phyloP scores from a whole-genome alignment of 1,140 invertebrate species.

The Palaemon carinicauda region DNA sequence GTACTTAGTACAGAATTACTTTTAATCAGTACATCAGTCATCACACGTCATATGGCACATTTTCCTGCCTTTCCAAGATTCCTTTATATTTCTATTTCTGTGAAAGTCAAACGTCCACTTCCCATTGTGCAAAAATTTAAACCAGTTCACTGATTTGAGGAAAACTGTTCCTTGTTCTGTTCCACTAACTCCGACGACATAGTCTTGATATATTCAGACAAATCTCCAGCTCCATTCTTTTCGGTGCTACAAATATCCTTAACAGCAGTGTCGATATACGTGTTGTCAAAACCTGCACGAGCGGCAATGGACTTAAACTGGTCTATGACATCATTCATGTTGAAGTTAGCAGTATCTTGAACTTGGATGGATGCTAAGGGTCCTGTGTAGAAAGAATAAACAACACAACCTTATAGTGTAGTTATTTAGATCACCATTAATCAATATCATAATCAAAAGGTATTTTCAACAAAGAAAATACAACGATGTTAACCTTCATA shows the following conservation, averaged over 20 bases:
- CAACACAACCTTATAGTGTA: not conserved
- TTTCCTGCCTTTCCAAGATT: too few species aligned
- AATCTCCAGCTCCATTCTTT: constrained; percentile 16
- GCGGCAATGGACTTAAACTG: constrained; percentile 58
- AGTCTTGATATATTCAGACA: constrained; percentile 12
- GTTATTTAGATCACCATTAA: too few species aligned
- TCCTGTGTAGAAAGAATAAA: constrained; percentile 33
- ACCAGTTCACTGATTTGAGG: not conserved
- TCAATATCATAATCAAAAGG: too few species aligned
- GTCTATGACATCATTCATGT: constrained; percentile 59
- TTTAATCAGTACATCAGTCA: too few species aligned
- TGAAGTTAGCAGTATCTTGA: constrained; percentile 46
- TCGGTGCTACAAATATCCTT: constrained; percentile 56
- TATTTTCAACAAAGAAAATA: too few species aligned
- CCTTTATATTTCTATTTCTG: too few species aligned
- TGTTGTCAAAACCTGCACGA: constrained; percentile 58
- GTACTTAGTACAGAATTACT: too few species aligned
- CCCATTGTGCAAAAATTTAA: not conserved
- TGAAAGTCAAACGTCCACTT: too few species aligned
- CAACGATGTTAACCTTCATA: too few species aligned
- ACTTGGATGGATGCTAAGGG: constrained; percentile 60
- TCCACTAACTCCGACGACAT: not conserved
- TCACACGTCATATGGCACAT: too few species aligned
- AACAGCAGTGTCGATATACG: constrained; percentile 57
- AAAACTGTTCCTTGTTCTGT: not conserved